Evolutionary conservation across 1,140 invertebrate species (phyloP).

Genomic region (Drosophila quadrilineata): DNA sequence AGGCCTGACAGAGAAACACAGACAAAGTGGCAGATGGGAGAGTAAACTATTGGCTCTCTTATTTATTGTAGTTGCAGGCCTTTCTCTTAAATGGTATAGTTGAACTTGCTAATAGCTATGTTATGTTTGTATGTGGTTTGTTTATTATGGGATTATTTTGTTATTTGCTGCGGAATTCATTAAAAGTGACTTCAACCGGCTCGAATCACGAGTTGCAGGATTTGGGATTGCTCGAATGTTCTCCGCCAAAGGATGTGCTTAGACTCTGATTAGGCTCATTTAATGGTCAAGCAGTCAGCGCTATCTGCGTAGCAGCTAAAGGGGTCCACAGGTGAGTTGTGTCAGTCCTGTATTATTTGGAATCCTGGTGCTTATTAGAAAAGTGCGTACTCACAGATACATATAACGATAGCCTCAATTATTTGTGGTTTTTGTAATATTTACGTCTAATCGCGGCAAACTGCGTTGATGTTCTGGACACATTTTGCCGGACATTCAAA

Average conservation of each 20-base stretch:
- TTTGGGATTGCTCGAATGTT: too few species aligned
- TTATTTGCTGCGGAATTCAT: conserved; percentile 6
- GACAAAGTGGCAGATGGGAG: background rate
- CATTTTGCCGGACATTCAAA: conserved; percentile 19
- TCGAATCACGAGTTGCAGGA: too few species aligned
- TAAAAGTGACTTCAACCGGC: conserved; percentile 16
- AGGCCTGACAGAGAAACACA: background rate
- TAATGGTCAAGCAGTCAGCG: too few species aligned
- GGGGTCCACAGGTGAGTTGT: too few species aligned
- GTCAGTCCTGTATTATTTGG: too few species aligned
- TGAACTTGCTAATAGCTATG: conserved; percentile 5
- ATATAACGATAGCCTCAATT: background rate
- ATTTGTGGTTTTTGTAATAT: background rate
- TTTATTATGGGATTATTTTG: conserved; percentile 17
- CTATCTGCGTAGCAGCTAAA: too few species aligned
- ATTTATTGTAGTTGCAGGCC: background rate
- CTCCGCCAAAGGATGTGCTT: too few species aligned
- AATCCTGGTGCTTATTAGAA: too few species aligned
- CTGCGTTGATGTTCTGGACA: too few species aligned
- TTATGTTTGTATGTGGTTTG: too few species aligned
- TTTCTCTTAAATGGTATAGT: conserved; percentile 8
- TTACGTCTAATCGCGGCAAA: background rate
- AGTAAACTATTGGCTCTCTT: background rate
- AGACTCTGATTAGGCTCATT: too few species aligned
- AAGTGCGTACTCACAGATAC: too few species aligned